Conservation (phyloP, 1,140 invertebrate species). For the Stegodyphus mimosarum region DNA sequence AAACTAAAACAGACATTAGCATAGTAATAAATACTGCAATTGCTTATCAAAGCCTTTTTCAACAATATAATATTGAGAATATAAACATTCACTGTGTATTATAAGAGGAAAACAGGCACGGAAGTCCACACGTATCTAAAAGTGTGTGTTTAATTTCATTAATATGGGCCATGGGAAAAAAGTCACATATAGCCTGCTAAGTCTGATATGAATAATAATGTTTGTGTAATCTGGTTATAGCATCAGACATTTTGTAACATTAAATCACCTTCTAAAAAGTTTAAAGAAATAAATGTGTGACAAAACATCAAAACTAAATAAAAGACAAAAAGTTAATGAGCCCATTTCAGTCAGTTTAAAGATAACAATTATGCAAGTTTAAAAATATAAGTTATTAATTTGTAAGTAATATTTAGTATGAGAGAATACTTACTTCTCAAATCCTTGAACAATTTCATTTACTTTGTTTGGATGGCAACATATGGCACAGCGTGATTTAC, state of each 20-base stretch:
- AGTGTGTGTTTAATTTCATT: too few relatives aligned
- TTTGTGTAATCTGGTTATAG: too few relatives aligned
- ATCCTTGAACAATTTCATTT: constrained; percentile 72
- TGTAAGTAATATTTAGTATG: not conserved
- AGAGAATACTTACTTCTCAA: constrained; percentile 74
- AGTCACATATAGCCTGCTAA: too few relatives aligned
- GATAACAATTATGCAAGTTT: not conserved
- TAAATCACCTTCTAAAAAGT: not conserved
- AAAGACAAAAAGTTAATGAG: not conserved
- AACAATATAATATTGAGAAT: too few relatives aligned
- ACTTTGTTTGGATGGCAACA: constrained; percentile 83
- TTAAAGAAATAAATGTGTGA: not conserved
- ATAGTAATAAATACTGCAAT: too few relatives aligned
- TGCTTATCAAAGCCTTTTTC: too few relatives aligned
- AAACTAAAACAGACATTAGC: too few relatives aligned
- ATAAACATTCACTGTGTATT: too few relatives aligned
- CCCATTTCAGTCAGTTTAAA: not conserved
- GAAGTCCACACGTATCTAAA: too few relatives aligned
- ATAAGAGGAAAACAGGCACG: too few relatives aligned
- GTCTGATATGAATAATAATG: too few relatives aligned
- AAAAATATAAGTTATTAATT: not conserved
- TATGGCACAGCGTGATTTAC: constrained; percentile 74
- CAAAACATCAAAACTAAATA: not conserved
- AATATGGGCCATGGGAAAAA: too few relatives aligned
- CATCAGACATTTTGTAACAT: not conserved